Percentiles rank a stretch among this genome's conserved stretches.
phyloP scores from a whole-genome alignment of 2,888 invertebrate species.

The Tortricodes alternella region DNA sequence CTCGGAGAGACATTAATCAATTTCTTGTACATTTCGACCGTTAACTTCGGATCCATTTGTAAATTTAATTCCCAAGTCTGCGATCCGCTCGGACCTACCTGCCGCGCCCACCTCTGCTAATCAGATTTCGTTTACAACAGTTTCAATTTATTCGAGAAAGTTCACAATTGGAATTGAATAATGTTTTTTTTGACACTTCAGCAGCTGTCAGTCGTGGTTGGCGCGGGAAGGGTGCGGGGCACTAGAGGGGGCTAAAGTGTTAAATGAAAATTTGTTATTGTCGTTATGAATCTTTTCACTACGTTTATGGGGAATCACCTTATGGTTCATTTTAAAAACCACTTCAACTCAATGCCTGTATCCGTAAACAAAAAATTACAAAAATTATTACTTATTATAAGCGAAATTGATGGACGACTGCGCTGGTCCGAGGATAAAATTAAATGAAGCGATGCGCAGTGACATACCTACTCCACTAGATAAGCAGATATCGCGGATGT shows the following conservation, averaged over 20 bases:
- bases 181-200: slow-evolving; percentile 21
- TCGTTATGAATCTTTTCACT: no score
- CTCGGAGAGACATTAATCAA: slow-evolving; percentile 70
- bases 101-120: slow-evolving; percentile 22
- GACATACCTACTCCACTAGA: no score
- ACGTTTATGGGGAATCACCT: no score
- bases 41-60: slow-evolving; percentile 70
- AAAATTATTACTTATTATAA: no score
- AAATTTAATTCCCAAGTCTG: slow-evolving; percentile 63
- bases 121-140: slow-evolving; percentile 31
- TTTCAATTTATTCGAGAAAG: slow-evolving; percentile 27
- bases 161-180: slow-evolving; percentile 21
- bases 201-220: neutral
- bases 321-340: no score
- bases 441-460: no score
- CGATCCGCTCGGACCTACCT: slow-evolving; percentile 11
- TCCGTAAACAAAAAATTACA: no score
- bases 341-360: no score
- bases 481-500: no score
- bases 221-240: neutral
- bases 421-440: no score
- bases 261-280: no score
- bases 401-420: no score
- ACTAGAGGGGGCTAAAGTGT: neutral
- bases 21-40: slow-evolving; percentile 66